Percentiles rank a stretch among this genome's conserved stretches.
Conservation (phyloP, 2,113 vertebrate species). For the Epinephelus fuscoguttatus region DNA sequence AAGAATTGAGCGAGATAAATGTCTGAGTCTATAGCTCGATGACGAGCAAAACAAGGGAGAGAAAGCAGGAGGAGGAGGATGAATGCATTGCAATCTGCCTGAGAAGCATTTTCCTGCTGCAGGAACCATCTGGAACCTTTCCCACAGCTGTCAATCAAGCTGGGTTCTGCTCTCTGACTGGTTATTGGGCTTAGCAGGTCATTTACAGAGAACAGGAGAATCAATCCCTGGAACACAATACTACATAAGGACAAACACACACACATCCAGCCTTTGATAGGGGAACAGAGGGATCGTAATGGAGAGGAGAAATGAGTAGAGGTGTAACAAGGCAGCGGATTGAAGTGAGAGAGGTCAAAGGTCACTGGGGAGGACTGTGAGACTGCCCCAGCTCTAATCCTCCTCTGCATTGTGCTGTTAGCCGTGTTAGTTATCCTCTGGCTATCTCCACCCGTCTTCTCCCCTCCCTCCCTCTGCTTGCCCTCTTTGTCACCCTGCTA, state of each 20-base stretch:
- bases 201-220: slow-evolving; percentile 44
- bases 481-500: slow-evolving; percentile 14
- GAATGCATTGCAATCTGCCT: slow-evolving; percentile 11
- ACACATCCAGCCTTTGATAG: slow-evolving; percentile 30
- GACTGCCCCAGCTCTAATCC: slow-evolving; percentile 58
- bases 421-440: slow-evolving; percentile 32
- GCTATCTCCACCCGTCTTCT: background rate
- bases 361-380: slow-evolving; percentile 29
- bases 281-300: slow-evolving; percentile 22
- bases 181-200: slow-evolving; percentile 43
- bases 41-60: background rate
- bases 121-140: slow-evolving; percentile 35
- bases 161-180: slow-evolving; percentile 32
- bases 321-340: slow-evolving; percentile 3
- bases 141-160: slow-evolving; percentile 57
- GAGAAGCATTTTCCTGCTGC: slow-evolving; percentile 6
- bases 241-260: background rate
- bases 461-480: background rate
- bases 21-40: background rate
- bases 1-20: slow-evolving; percentile 10
- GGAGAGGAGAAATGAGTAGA: background rate
- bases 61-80: background rate
- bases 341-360: slow-evolving; percentile 39
- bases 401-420: slow-evolving; percentile 27
- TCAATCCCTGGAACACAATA: slow-evolving; percentile 6